A percentile compares a stretch with the other conserved stretches of the same genome.
Conservation (phyloP, 2,113 vertebrate species). For the Cygnus atratus region DNA sequence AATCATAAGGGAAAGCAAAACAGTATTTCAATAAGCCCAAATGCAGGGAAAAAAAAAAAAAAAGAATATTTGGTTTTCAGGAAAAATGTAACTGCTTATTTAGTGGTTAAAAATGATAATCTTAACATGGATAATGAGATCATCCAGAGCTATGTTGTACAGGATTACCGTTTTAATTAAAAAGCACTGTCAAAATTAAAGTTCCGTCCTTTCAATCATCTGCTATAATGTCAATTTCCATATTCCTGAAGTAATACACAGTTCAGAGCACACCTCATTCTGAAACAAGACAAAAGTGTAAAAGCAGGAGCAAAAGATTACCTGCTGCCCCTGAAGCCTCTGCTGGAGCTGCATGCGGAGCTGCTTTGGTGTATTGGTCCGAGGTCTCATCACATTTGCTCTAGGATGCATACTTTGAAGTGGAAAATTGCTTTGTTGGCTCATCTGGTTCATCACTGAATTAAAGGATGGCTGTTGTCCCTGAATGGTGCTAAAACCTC, state of each 20-base stretch:
- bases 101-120: neutral
- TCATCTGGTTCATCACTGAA: conserved; percentile 84
- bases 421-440: conserved; percentile 79
- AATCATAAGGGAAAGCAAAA: neutral
- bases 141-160: neutral
- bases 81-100: neutral
- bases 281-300: neutral
- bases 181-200: neutral
- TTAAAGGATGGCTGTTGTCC: conserved; percentile 87
- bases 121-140: neutral
- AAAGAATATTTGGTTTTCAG: neutral
- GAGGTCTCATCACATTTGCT: conserved; percentile 84
- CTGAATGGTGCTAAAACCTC: conserved; percentile 82
- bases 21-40: neutral
- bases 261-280: neutral
- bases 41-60: neutral
- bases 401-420: conserved; percentile 88
- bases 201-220: neutral
- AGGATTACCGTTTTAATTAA: neutral
- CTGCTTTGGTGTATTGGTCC: conserved; percentile 89
- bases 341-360: conserved; percentile 94
- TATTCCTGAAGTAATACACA: neutral
- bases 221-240: neutral
- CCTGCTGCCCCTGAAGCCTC: conserved; percentile 96
- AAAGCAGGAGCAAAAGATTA: conserved; percentile 45